These are phyloP conservation scores for Tympanoctomys barrerae DNA, from an alignment of 2,797 vertebrate species.

Conservation along the genomic window DNA sequence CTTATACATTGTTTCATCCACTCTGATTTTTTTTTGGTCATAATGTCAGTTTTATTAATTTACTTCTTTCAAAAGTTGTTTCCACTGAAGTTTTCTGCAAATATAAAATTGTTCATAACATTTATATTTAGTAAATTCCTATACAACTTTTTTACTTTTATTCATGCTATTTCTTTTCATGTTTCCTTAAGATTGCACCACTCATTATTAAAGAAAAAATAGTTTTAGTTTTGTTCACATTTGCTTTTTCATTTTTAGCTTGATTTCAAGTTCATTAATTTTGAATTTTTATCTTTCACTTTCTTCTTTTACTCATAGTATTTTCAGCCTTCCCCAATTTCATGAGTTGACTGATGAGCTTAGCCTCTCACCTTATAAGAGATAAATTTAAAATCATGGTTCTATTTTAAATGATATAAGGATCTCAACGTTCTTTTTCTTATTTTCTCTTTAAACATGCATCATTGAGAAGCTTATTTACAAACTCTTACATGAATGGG, in stretches of 20 bases:
- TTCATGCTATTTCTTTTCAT: neutral
- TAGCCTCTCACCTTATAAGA: conserved; percentile 21
- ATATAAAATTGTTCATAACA: neutral
- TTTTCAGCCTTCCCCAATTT: neutral
- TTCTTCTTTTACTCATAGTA: conserved; percentile 24
- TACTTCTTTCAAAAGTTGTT: neutral
- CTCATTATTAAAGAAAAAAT: neutral
- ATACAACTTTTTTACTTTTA: neutral
- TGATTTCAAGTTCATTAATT: conserved; percentile 27
- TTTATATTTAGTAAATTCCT: neutral
- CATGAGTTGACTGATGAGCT: neutral
- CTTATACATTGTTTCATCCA: neutral
- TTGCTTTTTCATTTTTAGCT: conserved; percentile 22
- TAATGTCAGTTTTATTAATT: neutral
- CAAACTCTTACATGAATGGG: neutral
- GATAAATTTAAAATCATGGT: conserved; percentile 27
- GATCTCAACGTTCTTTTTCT: neutral
- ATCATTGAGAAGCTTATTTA: neutral
- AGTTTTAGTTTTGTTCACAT: neutral
- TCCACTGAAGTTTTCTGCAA: neutral
- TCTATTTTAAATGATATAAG: neutral
- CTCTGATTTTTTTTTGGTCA: neutral
- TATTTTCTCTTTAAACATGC: neutral
- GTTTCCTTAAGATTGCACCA: neutral
- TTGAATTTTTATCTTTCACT: neutral